Evolutionary conservation across 2,888 invertebrate genomes (phyloP), one percentile per base, ranked within the genome.

Genomic region (Balanococcus diminutus): DNA sequence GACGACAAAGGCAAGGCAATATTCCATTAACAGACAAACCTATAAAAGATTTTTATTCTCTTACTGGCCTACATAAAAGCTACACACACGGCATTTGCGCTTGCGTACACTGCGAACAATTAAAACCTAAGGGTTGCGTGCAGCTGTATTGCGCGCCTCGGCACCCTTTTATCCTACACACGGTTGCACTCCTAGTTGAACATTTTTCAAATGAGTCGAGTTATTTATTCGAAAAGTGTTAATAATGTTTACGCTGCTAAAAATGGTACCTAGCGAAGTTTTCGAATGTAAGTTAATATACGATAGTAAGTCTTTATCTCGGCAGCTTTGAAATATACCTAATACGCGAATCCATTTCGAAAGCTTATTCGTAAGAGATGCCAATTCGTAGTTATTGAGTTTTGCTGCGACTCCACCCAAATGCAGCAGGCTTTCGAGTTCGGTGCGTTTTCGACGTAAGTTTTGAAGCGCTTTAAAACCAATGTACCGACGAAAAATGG

Each of bases 181-280:
- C 28, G 9, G 61, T 67, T 67, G 61, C 61, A 67, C 14, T 67
- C 28, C n/a, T 46, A 67, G 61, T 67, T 4, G 14, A 67, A 67
- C 11, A 9, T 9, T n/a, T 51, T 67, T 14, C n/a, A 67, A 67
- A 67, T 28, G 25, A 28, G 28, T 11, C 25, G 61, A 25, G 61
- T 67, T 25, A 67, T 67, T 67, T 67, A 67, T 67, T 67, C 61
- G 61, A 67, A 67, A 67, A 67, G 61, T 67, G 61, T 67, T 67
- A 28, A 67, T 51, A 67, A 67, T 67, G 61, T 25, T 25, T 67
- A 67, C 61, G 61, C 22, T 28, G n/a, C n/a, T 19, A 25, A 67
- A 67, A 67, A 51, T 51, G 19, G 5, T 0, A 67, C 14, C 28
- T 22, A 28, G 22, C 11, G 28, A 28, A 67, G 28, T 25, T 28